Evolutionary conservation across 2,888 invertebrate species (phyloP), one percentile per base, ranked within the genome.

Genomic region (Dysmachus trigonus): DNA sequence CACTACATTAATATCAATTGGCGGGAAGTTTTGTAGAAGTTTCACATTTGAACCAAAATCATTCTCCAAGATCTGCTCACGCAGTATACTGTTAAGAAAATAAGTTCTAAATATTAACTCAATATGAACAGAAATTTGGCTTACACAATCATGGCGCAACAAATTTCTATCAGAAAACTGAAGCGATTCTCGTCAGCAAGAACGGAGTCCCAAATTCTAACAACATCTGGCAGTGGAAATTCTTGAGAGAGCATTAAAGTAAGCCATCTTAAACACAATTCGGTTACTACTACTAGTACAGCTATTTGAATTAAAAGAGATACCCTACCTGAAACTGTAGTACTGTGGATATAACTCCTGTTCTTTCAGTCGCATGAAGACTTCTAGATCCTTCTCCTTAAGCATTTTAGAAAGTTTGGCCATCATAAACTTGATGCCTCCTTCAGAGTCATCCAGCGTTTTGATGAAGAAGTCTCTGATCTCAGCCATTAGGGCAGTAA

Each of bases 101-200:
- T 18, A 53, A 0, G 85, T 33, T 77, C 76, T 30, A 87, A 85
- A 47, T 15, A 53, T n/a, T 10, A 76, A 84, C 4, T 41, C 8
- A 53, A 38, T 62, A 15, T 27, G 31, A 62, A 30, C 1, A n/a
- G 31, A 73, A 5, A 73, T 33, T 27, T 87, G 88, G 95, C 97
- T 95, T 94, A 98, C 98, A 98, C 94, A 89, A 99, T 96, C 99
- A 99, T 99, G 89, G 99, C 97, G 93, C 98, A 97, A 92, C 99
- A 99, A 86, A 99, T 96, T 91, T 96, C 95, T 88, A 98, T 96
- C 2, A 99, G 95, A 90, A 98, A 98, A 90, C 96, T 95, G 91
- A 99, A 99, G 90, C 99, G 94, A 85, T 95, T 94, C 83, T 95
- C 94, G 92, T 99, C 98, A 0, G 99, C 96, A 91, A 99, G 97